phyloP scores from a whole-genome alignment of 2,113 vertebrate species.

The Silurus asotus region DNA sequence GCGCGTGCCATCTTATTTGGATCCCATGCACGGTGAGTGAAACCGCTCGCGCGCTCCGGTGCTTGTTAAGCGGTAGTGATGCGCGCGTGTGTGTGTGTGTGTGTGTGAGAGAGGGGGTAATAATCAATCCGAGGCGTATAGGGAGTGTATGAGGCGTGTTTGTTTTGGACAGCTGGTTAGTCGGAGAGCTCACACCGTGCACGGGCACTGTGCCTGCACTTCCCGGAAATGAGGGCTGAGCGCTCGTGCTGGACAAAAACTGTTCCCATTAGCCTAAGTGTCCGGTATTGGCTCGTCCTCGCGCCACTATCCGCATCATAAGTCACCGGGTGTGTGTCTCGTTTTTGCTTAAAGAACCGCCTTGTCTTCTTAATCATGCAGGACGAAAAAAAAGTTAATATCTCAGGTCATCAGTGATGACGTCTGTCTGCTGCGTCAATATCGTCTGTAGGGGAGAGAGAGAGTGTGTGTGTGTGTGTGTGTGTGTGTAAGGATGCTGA shows the following conservation, averaged over 20 bases:
- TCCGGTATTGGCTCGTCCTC: conserved; percentile 26
- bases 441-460: neutral
- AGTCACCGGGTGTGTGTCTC: conserved; percentile 2
- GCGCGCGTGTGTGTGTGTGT: conserved; percentile 6
- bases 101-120: neutral
- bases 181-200: neutral
- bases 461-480: too few species aligned
- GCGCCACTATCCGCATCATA: neutral
- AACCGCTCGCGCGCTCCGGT: conserved; percentile 2
- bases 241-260: neutral
- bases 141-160: neutral
- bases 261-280: conserved; percentile 46
- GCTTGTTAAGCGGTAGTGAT: neutral
- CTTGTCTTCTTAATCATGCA: conserved; percentile 11
- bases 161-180: neutral
- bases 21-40: neutral
- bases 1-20: conserved; percentile 38
- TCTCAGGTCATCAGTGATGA: conserved; percentile 35
- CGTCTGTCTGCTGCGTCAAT: conserved; percentile 38
- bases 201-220: conserved; percentile 3
- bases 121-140: too few species aligned
- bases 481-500: neutral
- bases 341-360: conserved; percentile 6
- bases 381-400: neutral
- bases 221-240: conserved; percentile 33